phyloP scores from a whole-genome alignment of 2,888 invertebrate species.

The Eristalis intricaria region DNA sequence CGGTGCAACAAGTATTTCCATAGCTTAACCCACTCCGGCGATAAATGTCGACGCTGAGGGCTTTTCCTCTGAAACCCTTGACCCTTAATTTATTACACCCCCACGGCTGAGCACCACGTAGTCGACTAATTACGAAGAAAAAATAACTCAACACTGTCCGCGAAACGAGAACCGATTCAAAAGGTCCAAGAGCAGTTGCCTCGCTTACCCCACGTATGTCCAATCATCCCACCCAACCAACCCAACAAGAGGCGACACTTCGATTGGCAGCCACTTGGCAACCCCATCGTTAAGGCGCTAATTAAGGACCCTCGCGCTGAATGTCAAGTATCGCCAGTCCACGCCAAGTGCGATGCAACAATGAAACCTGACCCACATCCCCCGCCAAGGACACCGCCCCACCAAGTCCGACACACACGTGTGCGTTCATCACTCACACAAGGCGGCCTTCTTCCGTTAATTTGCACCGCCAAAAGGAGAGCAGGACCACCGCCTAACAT shows the following conservation, averaged over 20 bases:
- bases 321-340: slow-evolving; percentile 16
- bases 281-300: slow-evolving; percentile 12
- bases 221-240: background rate
- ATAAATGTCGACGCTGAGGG: too few relatives aligned
- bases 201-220: background rate
- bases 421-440: slow-evolving; percentile 16
- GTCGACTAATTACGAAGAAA: background rate
- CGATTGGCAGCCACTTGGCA: background rate
- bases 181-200: background rate
- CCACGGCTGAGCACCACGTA: background rate
- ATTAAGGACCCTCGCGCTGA: slow-evolving; percentile 26
- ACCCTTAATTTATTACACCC: background rate
- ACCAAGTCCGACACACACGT: background rate
- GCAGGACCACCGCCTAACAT: slow-evolving; percentile 36
- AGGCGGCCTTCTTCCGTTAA: slow-evolving; percentile 5
- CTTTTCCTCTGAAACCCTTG: background rate
- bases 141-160: background rate
- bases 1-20: too few relatives aligned
- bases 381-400: background rate
- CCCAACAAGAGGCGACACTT: background rate
- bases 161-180: background rate
- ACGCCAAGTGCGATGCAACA: slow-evolving; percentile 10
- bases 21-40: too few relatives aligned
- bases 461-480: slow-evolving; percentile 3
- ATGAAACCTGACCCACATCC: slow-evolving; percentile 26